Conservation (phyloP, 1,140 invertebrate species). For the Panonychus citri region DNA sequence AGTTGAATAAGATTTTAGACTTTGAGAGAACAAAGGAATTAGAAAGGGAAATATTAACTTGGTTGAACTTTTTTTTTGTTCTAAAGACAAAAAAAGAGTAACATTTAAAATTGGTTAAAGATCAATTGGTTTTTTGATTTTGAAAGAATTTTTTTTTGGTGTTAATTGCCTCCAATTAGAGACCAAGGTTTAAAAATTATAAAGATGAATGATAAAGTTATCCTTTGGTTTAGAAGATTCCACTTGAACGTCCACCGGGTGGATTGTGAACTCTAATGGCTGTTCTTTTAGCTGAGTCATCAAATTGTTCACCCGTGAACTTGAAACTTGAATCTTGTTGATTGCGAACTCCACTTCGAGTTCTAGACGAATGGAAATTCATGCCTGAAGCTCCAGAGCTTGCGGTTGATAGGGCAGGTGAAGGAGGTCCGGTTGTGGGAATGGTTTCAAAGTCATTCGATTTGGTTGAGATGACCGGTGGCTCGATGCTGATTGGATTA, state of each 20-base stretch:
- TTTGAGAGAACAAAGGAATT: too few relatives aligned
- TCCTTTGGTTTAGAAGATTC: slow-evolving; percentile 20
- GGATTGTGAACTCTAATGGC: slow-evolving; percentile 19
- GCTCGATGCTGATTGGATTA: neutral
- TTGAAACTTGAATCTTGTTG: slow-evolving; percentile 83
- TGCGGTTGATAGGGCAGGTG: slow-evolving; percentile 10
- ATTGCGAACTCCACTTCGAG: slow-evolving; percentile 41
- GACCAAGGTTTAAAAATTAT: neutral
- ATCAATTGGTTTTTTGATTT: neutral
- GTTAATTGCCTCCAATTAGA: neutral
- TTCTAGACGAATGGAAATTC: slow-evolving; percentile 23
- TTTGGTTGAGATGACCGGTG: neutral
- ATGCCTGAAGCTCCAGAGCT: slow-evolving; percentile 5
- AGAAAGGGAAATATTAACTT: too few relatives aligned
- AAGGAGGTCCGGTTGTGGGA: neutral
- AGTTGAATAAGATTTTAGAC: too few relatives aligned
- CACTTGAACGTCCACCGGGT: slow-evolving; percentile 27
- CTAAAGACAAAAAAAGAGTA: neutral
- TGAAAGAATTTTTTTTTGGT: neutral
- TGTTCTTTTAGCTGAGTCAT: slow-evolving; percentile 16
- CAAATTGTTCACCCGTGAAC: slow-evolving; percentile 50
- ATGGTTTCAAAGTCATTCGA: neutral
- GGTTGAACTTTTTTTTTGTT: too few relatives aligned
- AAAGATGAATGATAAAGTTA: neutral
- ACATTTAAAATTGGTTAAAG: neutral